Conservation (phyloP, 2,888 invertebrate genomes). For the Pterobdella sp. region DNA sequence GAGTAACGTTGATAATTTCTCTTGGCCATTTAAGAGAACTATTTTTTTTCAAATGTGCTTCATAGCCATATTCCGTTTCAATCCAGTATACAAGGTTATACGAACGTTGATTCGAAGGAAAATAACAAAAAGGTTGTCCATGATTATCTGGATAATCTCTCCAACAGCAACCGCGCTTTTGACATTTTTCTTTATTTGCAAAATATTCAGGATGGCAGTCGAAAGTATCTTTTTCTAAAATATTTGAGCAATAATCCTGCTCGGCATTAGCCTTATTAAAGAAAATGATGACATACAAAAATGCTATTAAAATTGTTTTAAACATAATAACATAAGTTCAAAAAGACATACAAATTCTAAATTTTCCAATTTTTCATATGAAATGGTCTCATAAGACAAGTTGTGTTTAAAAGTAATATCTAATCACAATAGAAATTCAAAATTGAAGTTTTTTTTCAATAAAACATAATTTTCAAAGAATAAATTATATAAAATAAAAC, state of each 20-base stretch:
- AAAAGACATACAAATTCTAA: background rate
- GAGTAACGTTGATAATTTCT: constrained; percentile 33
- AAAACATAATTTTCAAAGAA: background rate
- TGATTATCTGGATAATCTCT: constrained; percentile 5
- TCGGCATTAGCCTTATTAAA: too few relatives aligned
- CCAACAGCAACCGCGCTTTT: constrained; percentile 37
- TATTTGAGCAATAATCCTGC: background rate
- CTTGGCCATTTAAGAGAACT: constrained; percentile 36
- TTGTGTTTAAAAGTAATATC: too few relatives aligned
- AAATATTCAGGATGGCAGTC: constrained; percentile 36
- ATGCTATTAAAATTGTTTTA: background rate
- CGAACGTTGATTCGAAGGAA: constrained; percentile 35
- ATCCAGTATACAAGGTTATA: constrained; percentile 30
- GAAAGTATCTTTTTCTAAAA: constrained; percentile 27
- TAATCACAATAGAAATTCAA: too few relatives aligned
- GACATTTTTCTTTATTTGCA: constrained; percentile 28
- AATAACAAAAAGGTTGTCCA: constrained; percentile 37
- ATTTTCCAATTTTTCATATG: background rate
- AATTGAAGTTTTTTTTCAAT: too few relatives aligned
- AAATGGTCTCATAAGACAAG: too few relatives aligned
- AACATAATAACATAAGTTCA: background rate
- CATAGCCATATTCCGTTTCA: constrained; percentile 34
- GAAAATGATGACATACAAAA: too few relatives aligned
- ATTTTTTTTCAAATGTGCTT: constrained; percentile 27
- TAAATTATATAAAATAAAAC: background rate